phyloP scores from a whole-genome alignment of 1,140 invertebrate genomes.

The Drosophila chauvacae region DNA sequence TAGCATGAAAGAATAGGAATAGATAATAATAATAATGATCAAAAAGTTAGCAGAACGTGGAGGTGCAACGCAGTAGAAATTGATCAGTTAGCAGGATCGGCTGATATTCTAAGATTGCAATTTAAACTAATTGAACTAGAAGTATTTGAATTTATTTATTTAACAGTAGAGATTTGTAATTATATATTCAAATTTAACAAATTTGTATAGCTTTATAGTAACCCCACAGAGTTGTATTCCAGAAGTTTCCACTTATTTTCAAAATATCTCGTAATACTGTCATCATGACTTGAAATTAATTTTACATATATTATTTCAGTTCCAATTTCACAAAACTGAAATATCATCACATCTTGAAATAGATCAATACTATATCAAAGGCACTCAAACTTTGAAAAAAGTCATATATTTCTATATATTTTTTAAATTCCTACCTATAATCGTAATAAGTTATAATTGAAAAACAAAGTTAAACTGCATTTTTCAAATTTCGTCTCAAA shows the following conservation, averaged over 20 bases:
- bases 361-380: background rate
- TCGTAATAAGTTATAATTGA: background rate
- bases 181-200: background rate
- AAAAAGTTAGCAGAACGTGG: conserved; percentile 43
- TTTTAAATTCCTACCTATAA: background rate
- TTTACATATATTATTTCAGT: background rate
- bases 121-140: background rate
- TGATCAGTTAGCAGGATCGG: conserved; percentile 50
- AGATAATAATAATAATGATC: conserved; percentile 29
- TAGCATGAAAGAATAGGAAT: conserved; percentile 46
- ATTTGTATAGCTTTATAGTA: background rate
- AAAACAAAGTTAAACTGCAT: background rate
- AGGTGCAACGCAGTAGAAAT: conserved; percentile 19
- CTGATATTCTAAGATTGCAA: background rate
- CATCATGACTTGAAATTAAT: background rate
- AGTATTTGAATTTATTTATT: background rate
- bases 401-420: background rate
- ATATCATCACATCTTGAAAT: conserved; percentile 1
- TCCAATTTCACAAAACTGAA: background rate
- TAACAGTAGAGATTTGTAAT: too few relatives aligned
- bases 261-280: background rate
- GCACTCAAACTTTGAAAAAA: background rate
- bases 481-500: conserved; percentile 15
- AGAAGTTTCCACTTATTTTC: background rate
- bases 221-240: background rate